Evolutionary conservation across 2,797 vertebrate genomes (phyloP), one percentile per base, ranked within the genome.

Genomic region (Neoniphon sammara): DNA sequence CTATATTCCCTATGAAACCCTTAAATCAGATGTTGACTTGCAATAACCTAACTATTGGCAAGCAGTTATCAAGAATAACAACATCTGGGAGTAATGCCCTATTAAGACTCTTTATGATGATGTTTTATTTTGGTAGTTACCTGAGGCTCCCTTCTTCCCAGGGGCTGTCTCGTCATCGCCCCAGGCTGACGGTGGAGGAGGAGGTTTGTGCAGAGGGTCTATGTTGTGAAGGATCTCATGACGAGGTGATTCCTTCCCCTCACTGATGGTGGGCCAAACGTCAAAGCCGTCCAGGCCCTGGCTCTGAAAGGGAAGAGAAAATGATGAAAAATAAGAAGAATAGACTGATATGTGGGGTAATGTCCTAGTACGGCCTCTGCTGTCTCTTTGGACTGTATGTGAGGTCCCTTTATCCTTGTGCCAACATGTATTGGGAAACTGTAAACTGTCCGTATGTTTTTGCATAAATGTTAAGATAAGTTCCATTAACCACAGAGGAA

Each of bases 171-270:
- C 50, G 44, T n/a, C 15, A 12, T 0, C 5, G 7, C 66, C 66
- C 83, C 76, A 73, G 20, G 1, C 56, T 4, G 0, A 9, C 21
- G 14, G 56, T 1, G 77, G 75, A 18, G 5, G 18, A 0, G 57
- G 17, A 5, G 79, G n/a, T 59, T 54, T 88, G 92, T 98, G 95
- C 53, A 99, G 93, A 0, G 98, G 98, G 88, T 99, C 96, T 0
- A 99, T 99, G 89, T 99, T 99, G 89, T 99, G 97, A 11, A 99
- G 92, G 85, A 99, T 97, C 94, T 99, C 98, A 0, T 87, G 93
- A 14, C 98, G 95, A 0, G 96, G 96, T 0, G 97, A 98, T 55
- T 94, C 94, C 79, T 85, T 95, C 64, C 95, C 96, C 67, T 98
- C 97, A 0, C 97, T 98, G 91, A 99, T 96, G 56, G 95, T 86